Evolutionary conservation across 2,113 vertebrate species (phyloP).

Genomic region (Hippocampus comes): DNA sequence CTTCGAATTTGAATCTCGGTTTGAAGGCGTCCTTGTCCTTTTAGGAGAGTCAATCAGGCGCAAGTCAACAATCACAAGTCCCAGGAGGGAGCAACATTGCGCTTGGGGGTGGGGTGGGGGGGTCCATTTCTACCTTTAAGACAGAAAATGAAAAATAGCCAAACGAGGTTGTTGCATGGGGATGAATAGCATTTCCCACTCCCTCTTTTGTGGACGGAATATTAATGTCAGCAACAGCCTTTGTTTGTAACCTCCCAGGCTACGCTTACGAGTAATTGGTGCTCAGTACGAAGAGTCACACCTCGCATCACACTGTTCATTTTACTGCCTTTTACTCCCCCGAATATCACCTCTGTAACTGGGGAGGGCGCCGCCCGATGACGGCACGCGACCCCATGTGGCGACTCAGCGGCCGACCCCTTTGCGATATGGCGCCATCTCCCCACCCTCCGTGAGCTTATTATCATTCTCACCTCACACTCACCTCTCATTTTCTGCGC

Average conservation of each 20-base stretch:
- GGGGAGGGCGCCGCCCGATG: slow-evolving; percentile 23
- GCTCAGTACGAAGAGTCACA: slow-evolving; percentile 12
- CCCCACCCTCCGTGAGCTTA: slow-evolving; percentile 24
- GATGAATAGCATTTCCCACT: slow-evolving; percentile 40
- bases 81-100: slow-evolving; percentile 9
- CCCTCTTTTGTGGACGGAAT: slow-evolving; percentile 46
- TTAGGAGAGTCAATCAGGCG: slow-evolving; percentile 11
- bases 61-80: slow-evolving; percentile 25
- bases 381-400: slow-evolving; percentile 24
- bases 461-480: slow-evolving; percentile 49
- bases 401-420: slow-evolving; percentile 25
- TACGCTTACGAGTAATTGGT: slow-evolving; percentile 37
- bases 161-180: slow-evolving; percentile 40
- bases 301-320: neutral
- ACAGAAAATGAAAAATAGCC: slow-evolving; percentile 51
- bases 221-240: slow-evolving; percentile 55
- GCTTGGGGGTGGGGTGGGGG: slow-evolving; percentile 6
- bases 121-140: slow-evolving; percentile 33
- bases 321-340: slow-evolving; percentile 7
- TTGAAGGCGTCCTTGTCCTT: slow-evolving; percentile 22
- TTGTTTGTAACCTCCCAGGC: slow-evolving; percentile 39
- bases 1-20: slow-evolving; percentile 9
- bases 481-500: slow-evolving; percentile 34
- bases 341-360: slow-evolving; percentile 16
- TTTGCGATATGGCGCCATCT: slow-evolving; percentile 19